phyloP scores from a whole-genome alignment of 1,140 invertebrate species.

The Phocides pigmalion region DNA sequence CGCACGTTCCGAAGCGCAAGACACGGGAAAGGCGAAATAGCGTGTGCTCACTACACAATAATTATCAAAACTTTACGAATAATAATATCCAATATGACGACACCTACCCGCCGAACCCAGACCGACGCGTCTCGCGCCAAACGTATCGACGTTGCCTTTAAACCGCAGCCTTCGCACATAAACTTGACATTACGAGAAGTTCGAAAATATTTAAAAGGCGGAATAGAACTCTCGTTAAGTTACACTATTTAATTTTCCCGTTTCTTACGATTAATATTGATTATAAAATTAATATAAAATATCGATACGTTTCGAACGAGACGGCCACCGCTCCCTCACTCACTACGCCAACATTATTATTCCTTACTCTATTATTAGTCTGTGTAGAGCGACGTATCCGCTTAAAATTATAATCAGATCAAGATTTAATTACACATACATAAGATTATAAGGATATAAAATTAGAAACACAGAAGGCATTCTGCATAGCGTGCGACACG shows the following conservation, averaged over 20 bases:
- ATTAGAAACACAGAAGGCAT: slow-evolving; percentile 67
- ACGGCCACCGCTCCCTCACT: background rate
- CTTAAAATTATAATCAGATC: slow-evolving; percentile 52
- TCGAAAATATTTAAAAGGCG: slow-evolving; percentile 32
- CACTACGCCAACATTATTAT: slow-evolving; percentile 30
- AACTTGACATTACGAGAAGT: slow-evolving; percentile 13
- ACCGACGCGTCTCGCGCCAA: slow-evolving; percentile 3
- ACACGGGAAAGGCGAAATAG: slow-evolving; percentile 76
- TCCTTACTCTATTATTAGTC: slow-evolving; percentile 18
- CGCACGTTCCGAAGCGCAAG: slow-evolving; percentile 38
- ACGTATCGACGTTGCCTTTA: slow-evolving; percentile 5
- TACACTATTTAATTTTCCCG: slow-evolving; percentile 3
- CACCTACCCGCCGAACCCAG: slow-evolving; percentile 10
- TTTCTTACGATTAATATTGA: background rate
- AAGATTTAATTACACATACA: slow-evolving; percentile 11
- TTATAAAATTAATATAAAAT: slow-evolving; percentile 15
- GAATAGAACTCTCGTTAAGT: slow-evolving; percentile 25
- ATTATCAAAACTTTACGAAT: slow-evolving; percentile 26
- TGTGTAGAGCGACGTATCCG: slow-evolving; percentile 33
- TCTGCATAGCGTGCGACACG: slow-evolving; percentile 39
- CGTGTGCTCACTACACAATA: slow-evolving; percentile 67
- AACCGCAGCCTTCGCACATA: background rate
- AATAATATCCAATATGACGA: slow-evolving; percentile 32
- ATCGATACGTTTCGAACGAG: slow-evolving; percentile 22
- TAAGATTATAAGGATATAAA: slow-evolving; percentile 29